These are phyloP conservation scores for Morpho deidamia DNA, from an alignment of 2,888 invertebrate genomes.

Conservation along the genomic window DNA sequence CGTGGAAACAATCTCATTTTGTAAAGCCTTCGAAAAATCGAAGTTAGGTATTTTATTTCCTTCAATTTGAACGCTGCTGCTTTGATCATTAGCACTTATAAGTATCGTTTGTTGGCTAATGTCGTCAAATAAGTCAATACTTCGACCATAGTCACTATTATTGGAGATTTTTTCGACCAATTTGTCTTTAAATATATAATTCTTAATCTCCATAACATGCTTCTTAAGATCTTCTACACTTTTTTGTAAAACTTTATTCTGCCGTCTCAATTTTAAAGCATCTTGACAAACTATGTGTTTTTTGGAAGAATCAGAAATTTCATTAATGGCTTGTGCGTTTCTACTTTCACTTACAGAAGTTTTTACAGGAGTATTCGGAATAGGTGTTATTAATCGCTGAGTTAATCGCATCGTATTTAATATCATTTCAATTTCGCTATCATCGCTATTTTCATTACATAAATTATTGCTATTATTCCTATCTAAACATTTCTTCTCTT, in stretches of 20 bases:
- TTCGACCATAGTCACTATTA: slow-evolving; percentile 3
- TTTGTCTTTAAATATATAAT: slow-evolving; percentile 21
- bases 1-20: background rate
- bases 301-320: background rate
- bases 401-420: slow-evolving; percentile 46
- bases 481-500: slow-evolving; percentile 42
- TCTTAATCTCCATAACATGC: slow-evolving; percentile 34
- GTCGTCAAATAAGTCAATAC: slow-evolving; percentile 10
- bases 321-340: slow-evolving; percentile 2
- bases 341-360: slow-evolving; percentile 13
- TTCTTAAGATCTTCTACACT: slow-evolving; percentile 31
- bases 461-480: slow-evolving; percentile 40
- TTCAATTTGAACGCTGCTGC: background rate
- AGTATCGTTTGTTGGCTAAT: slow-evolving; percentile 12
- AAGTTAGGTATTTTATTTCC: background rate
- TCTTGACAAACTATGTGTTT: slow-evolving; percentile 28
- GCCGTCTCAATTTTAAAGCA: slow-evolving; percentile 32
- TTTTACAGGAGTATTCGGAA: slow-evolving; percentile 46
- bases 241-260: slow-evolving; percentile 32
- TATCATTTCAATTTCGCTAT: slow-evolving; percentile 54
- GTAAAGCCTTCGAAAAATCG: background rate
- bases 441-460: slow-evolving; percentile 31
- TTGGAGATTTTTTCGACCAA: background rate
- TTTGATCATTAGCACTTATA: slow-evolving; percentile 4
- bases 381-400: slow-evolving; percentile 44